Base-by-base conservation (phyloP, 2,797 vertebrate species). In the Notamacropus eugenii region DNA sequence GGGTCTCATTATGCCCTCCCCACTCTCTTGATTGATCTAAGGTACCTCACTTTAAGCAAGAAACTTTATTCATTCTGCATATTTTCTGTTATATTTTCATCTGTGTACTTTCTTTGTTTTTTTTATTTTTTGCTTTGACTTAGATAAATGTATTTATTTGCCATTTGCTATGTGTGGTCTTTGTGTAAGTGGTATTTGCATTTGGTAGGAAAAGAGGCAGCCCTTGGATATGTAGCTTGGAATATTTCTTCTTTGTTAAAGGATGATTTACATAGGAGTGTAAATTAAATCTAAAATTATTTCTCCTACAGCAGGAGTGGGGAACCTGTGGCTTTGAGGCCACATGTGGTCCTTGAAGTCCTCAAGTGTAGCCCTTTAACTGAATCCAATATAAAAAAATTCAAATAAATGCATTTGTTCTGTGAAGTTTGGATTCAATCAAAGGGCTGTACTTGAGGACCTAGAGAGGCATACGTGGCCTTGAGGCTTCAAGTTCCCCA, bases 1-100 rank as follows among this genome's bases (percentile, higher is more conserved):
- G n/a, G n/a, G 2, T 46, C 19, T 40, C n/a, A 46, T 0, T 8
- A 3, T 4, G 2, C 8, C n/a, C 34, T 13, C 67, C 5, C 0
- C 34, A 1, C n/a, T 40, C 29, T 12, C 58, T 28, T 56, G 57
- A 14, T 34, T 34, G 62, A n/a, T 13, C 14, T 19, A n/a, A 74
- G 34, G n/a, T 74, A 74, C 3, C 19, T 46, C 67, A 40, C 40
- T 82, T 40, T 82, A 22, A 82, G 6, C 19, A 82, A 82, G n/a
- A 82, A 46, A 46, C 22, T 22, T 82, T 82, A 82, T 40, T 40
- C 40, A 82, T 19, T 74, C 67, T 82, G 16, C 19, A 16, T 46
- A 82, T 82, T 82, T 82, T 82, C 67, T 82, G 19, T 82, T 82
- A 22, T 82, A 46, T 9, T 46, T 40, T 46, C 19, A 82, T 46